These are phyloP conservation scores for Zaprionus gabonicus DNA, from an alignment of 1,140 invertebrate species.

Conservation along the genomic window DNA sequence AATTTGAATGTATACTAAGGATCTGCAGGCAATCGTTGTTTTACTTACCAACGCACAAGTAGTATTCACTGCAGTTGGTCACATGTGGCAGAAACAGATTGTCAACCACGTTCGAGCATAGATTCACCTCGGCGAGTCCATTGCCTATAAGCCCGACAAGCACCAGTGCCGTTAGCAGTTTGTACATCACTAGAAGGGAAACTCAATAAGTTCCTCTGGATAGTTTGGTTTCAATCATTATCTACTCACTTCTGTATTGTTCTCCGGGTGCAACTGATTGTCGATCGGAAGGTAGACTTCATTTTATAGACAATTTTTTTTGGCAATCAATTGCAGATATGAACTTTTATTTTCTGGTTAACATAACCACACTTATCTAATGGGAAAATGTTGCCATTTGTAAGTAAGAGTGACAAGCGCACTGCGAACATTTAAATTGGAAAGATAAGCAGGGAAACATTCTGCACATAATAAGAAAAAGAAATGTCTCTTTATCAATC, in stretches of 20 bases:
- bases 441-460: conserved; percentile 27
- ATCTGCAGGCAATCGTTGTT: no score
- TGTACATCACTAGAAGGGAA: conserved; percentile 48
- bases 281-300: background rate
- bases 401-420: conserved; percentile 32
- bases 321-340: conserved; percentile 48
- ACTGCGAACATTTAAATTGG: conserved; percentile 33
- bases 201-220: background rate
- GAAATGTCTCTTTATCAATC: background rate
- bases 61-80: conserved; percentile 63
- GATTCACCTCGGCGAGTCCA: conserved; percentile 42
- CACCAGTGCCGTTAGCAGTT: conserved; percentile 30
- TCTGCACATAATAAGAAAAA: conserved; percentile 12
- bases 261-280: conserved; percentile 7
- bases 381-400: conserved; percentile 25
- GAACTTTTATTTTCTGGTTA: conserved; percentile 19
- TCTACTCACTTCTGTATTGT: conserved; percentile 32
- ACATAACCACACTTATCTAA: conserved; percentile 49
- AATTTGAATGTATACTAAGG: no score
- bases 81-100: conserved; percentile 67
- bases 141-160: conserved; percentile 20
- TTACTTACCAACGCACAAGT: conserved; percentile 64
- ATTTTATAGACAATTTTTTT: conserved; percentile 58
- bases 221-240: no score
- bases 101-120: conserved; percentile 62